Percentiles rank a stretch among this genome's conserved stretches.
phyloP scores from a whole-genome alignment of 2,113 vertebrate species.

The Seriola quinqueradiata region DNA sequence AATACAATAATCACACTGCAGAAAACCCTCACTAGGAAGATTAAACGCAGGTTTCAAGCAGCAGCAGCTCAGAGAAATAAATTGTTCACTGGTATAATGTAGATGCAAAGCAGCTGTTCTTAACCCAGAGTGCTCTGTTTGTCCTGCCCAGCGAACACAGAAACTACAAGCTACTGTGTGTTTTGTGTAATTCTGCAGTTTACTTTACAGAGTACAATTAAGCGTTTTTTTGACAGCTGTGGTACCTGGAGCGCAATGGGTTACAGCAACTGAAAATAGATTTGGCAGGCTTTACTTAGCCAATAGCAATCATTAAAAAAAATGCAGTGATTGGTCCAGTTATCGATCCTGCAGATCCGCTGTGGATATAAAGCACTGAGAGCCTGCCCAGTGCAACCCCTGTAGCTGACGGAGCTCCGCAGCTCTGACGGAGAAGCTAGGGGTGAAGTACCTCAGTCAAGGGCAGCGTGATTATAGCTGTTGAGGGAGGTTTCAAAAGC shows the following conservation, averaged over 20 bases:
- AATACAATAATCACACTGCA: background rate
- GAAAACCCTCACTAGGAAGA: background rate
- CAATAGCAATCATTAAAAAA: slow-evolving; percentile 29
- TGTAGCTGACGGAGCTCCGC: background rate
- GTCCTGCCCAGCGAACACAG: background rate
- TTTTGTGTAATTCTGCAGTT: slow-evolving; percentile 1
- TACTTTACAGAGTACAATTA: slow-evolving; percentile 2
- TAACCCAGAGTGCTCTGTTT: slow-evolving; percentile 4
- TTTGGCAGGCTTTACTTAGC: slow-evolving; percentile 43
- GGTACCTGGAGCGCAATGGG: background rate
- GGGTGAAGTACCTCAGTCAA: slow-evolving; percentile 31
- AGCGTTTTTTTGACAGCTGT: slow-evolving; percentile 16
- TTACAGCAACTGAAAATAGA: slow-evolving; percentile 23
- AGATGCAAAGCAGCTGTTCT: background rate
- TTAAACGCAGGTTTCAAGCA: background rate
- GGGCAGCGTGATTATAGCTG: slow-evolving; percentile 28
- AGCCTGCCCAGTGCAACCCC: slow-evolving; percentile 10
- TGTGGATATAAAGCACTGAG: slow-evolving; percentile 31
- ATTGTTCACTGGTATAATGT: slow-evolving; percentile 20
- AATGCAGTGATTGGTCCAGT: slow-evolving; percentile 27
- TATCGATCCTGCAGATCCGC: slow-evolving; percentile 48
- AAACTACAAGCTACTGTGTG: background rate
- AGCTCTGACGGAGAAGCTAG: slow-evolving; percentile 46
- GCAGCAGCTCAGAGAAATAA: slow-evolving; percentile 7
- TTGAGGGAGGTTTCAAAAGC: slow-evolving; percentile 7